Evolutionary conservation across 2,888 invertebrate species (phyloP), one percentile per base, ranked within the genome.

Genomic region (Itoplectis maculator): DNA sequence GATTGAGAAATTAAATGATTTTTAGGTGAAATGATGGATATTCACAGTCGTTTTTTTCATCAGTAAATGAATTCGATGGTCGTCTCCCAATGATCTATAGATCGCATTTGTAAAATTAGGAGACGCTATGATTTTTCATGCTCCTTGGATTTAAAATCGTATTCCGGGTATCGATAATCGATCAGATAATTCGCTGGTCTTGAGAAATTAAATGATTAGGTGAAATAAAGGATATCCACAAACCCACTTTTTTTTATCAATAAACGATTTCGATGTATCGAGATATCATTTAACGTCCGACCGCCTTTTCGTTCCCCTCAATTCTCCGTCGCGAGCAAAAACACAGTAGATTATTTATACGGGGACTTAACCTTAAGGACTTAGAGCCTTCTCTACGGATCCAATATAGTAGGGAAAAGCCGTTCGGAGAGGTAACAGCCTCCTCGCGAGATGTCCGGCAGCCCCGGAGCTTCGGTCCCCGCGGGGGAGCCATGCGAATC

Each of bases 351-450:
- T 45, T 45, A 45, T 45, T 45, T 45, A n/a, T n/a, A 45, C 51
- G 20, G 51, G 56, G 23, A 56, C n/a, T n/a, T n/a, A n/a, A n/a
- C n/a, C n/a, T n/a, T n/a, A n/a, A n/a, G n/a, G n/a, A n/a, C 29
- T 15, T 13, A 42, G 29, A 56, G 70, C 40, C 42, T 59, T 23
- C 20, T n/a, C 8, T 56, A 18, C n/a, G 11, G 20, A 23, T 66
- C 47, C 69, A 42, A 70, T 56, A 20, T 23, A 45, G 47, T 23
- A 59, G 18, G 20, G 63, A 76, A 72, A 35, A 37, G 76, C 3
- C 13, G 75, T 42, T n/a, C n/a, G n/a, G n/a, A n/a, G n/a, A 66
- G 70, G 76, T 72, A 59, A 76, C 54, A 69, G 13, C 47, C 23
- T n/a, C n/a, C 49, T 68, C 59, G 29, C 18, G 66, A 66, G 66